phyloP scores from a whole-genome alignment of 2,113 vertebrate species.

The Emydura subglobosa region DNA sequence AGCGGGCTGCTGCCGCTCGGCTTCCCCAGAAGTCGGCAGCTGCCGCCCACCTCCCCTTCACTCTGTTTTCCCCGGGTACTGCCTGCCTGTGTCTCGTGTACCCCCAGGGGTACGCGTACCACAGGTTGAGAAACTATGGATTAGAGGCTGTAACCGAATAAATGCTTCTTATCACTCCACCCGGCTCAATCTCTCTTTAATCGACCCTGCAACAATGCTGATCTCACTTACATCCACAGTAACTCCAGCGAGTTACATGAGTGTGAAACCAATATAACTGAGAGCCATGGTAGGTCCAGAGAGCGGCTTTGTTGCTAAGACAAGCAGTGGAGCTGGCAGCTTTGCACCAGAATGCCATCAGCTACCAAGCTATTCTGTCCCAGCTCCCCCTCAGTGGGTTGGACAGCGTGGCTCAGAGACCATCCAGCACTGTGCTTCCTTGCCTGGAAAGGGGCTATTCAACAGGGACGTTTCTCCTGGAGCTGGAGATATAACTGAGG shows the following conservation, averaged over 20 bases:
- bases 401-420: fast-evolving
- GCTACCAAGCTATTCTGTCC: fast-evolving
- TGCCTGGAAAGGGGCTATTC: neutral
- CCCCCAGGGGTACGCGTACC: too few species aligned
- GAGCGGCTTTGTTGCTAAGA: neutral
- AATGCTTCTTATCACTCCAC: too few species aligned
- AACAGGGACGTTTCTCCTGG: neutral
- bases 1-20: too few species aligned
- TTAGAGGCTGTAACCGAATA: too few species aligned
- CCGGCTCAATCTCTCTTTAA: too few species aligned
- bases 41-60: too few species aligned
- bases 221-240: fast-evolving
- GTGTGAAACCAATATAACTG: fast-evolving
- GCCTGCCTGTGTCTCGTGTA: too few species aligned
- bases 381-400: neutral
- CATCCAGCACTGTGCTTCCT: neutral
- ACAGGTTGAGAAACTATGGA: too few species aligned
- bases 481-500: fast-evolving
- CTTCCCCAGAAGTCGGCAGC: too few species aligned
- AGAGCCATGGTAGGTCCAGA: neutral
- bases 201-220: neutral
- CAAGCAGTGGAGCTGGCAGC: fast-evolving
- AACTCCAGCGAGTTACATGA: fast-evolving
- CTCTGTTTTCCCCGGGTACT: too few species aligned
- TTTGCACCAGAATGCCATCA: neutral